phyloP scores from a whole-genome alignment of 2,113 vertebrate genomes.

The Eonycteris spelaea region DNA sequence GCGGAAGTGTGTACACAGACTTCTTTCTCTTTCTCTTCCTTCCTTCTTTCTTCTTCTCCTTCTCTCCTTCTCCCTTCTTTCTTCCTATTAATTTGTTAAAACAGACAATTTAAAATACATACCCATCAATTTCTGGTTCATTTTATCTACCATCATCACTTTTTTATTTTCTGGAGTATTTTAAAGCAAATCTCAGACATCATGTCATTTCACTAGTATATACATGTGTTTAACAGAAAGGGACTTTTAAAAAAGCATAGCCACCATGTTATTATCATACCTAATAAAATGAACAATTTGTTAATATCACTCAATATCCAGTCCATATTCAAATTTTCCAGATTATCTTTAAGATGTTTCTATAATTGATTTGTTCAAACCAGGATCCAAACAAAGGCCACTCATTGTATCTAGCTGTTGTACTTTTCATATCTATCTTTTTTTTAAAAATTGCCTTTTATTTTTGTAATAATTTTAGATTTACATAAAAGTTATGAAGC shows the following conservation, averaged over 20 bases:
- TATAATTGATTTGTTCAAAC: background rate
- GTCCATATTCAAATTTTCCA: background rate
- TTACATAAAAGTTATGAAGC: background rate
- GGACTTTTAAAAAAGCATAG: background rate
- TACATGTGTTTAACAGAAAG: constrained; percentile 5
- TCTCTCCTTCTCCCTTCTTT: accelerated
- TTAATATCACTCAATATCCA: background rate
- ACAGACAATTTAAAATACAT: background rate
- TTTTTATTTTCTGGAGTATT: background rate
- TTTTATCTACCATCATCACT: background rate
- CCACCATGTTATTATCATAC: background rate
- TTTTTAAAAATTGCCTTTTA: background rate
- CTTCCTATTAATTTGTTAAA: background rate
- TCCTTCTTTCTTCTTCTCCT: background rate
- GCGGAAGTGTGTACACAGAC: background rate
- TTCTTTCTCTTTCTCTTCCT: background rate
- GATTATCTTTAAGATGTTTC: background rate
- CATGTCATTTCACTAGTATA: background rate
- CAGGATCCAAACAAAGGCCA: background rate
- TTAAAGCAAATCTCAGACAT: constrained; percentile 13
- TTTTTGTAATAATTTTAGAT: background rate
- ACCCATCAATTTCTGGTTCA: background rate
- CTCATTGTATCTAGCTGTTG: background rate
- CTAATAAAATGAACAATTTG: background rate
- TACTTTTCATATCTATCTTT: background rate